Base-by-base conservation (phyloP, 1,140 invertebrate species). In the Chrysomallon squamiferum region DNA sequence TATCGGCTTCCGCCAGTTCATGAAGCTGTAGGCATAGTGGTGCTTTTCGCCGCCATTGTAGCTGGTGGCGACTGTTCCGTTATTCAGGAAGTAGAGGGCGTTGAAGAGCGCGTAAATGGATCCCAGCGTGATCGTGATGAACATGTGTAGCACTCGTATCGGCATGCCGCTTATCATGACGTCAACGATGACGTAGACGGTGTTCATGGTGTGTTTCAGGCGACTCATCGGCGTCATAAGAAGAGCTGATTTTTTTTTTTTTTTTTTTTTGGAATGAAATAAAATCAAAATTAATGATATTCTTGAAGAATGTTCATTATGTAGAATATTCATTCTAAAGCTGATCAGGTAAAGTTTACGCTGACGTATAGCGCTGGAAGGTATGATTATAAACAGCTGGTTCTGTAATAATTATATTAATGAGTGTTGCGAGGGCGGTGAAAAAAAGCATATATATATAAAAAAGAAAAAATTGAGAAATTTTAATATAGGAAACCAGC, bases 101-200 rank as follows among this genome's bases (percentile, higher is more conserved):
- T 84, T 83, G 71, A 82, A 84, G 56, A 82, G 52, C 6, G 75
- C 74, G 66, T 84, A 84, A 30, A 77, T 59, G n/a, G 78, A 78
- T 18, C 81, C 82, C 9, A 82, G 66, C 27, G 68, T 70, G n/a
- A 83, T 59, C 3, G 79, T 71, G 62, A 73, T 80, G 54, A 84
- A 71, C 72, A 84, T 66, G 63, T 84, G 82, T 43, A 83, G 65
- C 22, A 84, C 54, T 15, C 82, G 75, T 32, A 84, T 71, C 25
- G 82, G 82, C 27, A 74, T 72, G 27, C 74, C 79, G 20, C 69
- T 69, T 11, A 83, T 70, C 58, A 84, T 62, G 9, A 83, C 13
- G 70, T 84, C 81, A 1, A 77, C 9, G 5, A 84, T 47, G 15
- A 83, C 77, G 69, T 78, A 79, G 1, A 81, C 59, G 0, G 77